These are phyloP conservation scores for Hydrozoanthus gracilis DNA, from an alignment of 92 coral and sea anemone species.

Conservation along the genomic window DNA sequence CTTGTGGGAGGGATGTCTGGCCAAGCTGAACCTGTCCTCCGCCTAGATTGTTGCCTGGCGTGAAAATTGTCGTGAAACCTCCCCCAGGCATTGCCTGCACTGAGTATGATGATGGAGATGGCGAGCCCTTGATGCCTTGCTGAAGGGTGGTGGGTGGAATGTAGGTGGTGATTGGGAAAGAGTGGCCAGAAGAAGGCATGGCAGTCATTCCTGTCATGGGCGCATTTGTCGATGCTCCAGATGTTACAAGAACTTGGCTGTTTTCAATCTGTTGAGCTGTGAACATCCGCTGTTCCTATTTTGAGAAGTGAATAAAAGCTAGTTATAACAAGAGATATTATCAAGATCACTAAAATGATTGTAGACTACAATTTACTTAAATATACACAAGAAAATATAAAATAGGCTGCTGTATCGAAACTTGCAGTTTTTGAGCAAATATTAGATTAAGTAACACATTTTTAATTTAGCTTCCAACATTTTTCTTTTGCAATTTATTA, in stretches of 20 bases:
- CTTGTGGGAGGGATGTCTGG: constrained; percentile 68
- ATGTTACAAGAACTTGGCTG: constrained; percentile 71
- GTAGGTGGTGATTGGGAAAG: constrained; percentile 98
- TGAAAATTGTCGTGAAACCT: constrained; percentile 92
- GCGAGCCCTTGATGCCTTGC: constrained; percentile 72
- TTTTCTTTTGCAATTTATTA: no score
- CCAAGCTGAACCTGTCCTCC: constrained; percentile 83
- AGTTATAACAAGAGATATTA: no score
- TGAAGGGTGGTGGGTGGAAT: constrained; percentile 85
- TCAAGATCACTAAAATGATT: no score
- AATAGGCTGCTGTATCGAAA: no score
- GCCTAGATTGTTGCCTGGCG: constrained; percentile 82
- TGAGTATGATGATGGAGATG: constrained; percentile 80
- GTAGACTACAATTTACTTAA: no score
- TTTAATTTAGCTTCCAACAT: no score
- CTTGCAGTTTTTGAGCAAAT: no score
- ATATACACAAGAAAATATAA: no score
- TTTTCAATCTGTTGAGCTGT: constrained; percentile 92
- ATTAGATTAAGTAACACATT: no score
- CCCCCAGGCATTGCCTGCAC: constrained; percentile 99
- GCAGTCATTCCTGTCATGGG: constrained; percentile 98
- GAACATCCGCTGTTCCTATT: constrained; percentile 91
- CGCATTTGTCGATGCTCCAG: constrained; percentile 59
- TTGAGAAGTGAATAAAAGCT: neutral
- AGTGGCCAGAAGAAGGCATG: constrained; percentile 89